phyloP scores from a whole-genome alignment of 2,797 vertebrate species.

The Rhodeus uyekii region DNA sequence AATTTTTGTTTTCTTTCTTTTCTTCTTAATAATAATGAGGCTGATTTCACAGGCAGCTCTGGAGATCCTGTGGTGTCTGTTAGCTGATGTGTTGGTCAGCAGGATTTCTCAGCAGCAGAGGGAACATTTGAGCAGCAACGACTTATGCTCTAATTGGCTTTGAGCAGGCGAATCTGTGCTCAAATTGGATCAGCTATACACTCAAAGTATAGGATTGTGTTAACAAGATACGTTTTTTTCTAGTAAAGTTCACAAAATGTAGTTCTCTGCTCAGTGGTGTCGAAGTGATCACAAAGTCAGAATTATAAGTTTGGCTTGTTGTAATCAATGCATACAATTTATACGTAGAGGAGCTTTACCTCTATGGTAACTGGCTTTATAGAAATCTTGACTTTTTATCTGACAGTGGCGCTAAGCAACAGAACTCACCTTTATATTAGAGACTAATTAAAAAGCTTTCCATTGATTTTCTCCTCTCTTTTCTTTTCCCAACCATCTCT shows the following conservation, averaged over 20 bases:
- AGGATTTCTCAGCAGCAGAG: not conserved
- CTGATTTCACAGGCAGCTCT: conserved; percentile 4
- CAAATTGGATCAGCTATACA: not conserved
- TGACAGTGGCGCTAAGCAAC: not conserved
- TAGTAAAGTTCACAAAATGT: too few relatives aligned
- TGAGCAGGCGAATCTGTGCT: not conserved
- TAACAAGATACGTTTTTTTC: not conserved
- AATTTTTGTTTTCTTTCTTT: not conserved
- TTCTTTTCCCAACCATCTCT: not conserved
- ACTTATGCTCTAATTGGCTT: conserved; percentile 25
- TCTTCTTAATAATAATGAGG: not conserved
- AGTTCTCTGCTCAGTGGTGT: not conserved
- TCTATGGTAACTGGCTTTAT: not conserved
- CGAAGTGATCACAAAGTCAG: not conserved
- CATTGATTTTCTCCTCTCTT: conserved; percentile 1
- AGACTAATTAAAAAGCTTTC: conserved; percentile 11
- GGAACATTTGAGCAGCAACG: not conserved
- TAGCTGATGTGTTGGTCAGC: conserved; percentile 19
- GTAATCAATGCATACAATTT: not conserved
- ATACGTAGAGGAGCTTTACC: not conserved
- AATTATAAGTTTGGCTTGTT: not conserved
- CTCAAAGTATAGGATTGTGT: not conserved
- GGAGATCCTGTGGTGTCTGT: not conserved
- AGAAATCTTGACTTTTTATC: not conserved
- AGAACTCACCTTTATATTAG: not conserved